These are phyloP conservation scores for Ernsta delagoae DNA, from an alignment of 2,888 invertebrate genomes.

Conservation along the genomic window DNA sequence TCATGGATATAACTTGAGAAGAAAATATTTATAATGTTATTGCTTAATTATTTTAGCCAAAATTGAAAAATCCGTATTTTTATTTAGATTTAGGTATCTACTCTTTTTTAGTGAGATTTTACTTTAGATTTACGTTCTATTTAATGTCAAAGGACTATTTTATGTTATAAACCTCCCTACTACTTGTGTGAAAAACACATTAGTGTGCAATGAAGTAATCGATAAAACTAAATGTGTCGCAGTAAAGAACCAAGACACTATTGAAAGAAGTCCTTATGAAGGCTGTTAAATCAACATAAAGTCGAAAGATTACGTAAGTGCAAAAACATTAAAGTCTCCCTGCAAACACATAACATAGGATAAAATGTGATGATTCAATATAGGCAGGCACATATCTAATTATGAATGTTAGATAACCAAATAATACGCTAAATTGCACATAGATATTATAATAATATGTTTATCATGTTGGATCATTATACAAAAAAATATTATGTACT, in stretches of 20 bases:
- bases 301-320: conserved; percentile 10
- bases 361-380: conserved; percentile 1
- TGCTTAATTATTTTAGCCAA: no score
- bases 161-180: not conserved
- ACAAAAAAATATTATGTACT: no score
- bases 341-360: not conserved
- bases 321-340: not conserved
- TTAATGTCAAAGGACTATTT: not conserved
- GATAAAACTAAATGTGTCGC: conserved; percentile 10
- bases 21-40: no score
- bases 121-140: no score
- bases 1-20: not conserved
- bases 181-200: not conserved
- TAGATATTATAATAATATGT: not conserved
- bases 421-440: not conserved
- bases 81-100: no score
- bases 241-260: conserved; percentile 2
- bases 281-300: conserved; percentile 1
- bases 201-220: conserved; percentile 12
- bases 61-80: no score
- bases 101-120: no score
- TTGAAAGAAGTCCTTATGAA: conserved; percentile 7
- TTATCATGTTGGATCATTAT: no score
- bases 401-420: no score
- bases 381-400: no score